phyloP scores from a whole-genome alignment of 2,113 vertebrate species.

The Dipodomys spectabilis region DNA sequence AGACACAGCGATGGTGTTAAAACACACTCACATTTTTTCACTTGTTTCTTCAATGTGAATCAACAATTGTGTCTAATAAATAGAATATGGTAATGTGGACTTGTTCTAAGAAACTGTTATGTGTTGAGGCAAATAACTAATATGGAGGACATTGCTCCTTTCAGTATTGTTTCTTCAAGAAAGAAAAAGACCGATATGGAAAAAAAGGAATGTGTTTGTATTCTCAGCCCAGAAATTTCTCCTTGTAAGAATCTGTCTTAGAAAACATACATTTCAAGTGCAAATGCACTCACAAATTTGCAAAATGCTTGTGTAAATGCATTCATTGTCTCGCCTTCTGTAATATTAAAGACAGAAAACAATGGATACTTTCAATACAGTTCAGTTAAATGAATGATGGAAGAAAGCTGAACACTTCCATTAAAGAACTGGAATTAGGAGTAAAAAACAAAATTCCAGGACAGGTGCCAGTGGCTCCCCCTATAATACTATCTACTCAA shows the following conservation, averaged over 20 bases:
- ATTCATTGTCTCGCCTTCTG: neutral
- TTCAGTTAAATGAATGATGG: neutral
- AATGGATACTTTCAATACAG: neutral
- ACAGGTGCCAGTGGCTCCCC: too few species aligned
- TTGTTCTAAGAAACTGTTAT: too few species aligned
- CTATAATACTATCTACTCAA: too few species aligned
- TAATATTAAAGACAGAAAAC: constrained; percentile 25
- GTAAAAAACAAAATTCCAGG: neutral
- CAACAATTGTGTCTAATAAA: neutral
- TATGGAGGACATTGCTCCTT: neutral
- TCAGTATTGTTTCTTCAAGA: neutral
- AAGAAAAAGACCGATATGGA: neutral
- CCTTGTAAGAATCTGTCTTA: neutral
- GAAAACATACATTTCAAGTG: constrained; percentile 4
- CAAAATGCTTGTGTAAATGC: constrained; percentile 3
- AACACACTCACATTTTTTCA: neutral
- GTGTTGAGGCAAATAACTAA: neutral
- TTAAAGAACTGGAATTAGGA: constrained; percentile 39
- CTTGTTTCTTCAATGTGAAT: neutral
- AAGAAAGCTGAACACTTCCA: neutral
- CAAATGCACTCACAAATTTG: neutral
- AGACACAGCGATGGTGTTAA: neutral
- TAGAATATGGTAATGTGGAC: neutral
- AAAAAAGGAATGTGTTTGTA: neutral
- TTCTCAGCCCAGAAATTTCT: constrained; percentile 22